Evolutionary conservation across 1,140 invertebrate species (phyloP), one percentile per base, ranked within the genome.

Genomic region (Agraylea sexmaculata): DNA sequence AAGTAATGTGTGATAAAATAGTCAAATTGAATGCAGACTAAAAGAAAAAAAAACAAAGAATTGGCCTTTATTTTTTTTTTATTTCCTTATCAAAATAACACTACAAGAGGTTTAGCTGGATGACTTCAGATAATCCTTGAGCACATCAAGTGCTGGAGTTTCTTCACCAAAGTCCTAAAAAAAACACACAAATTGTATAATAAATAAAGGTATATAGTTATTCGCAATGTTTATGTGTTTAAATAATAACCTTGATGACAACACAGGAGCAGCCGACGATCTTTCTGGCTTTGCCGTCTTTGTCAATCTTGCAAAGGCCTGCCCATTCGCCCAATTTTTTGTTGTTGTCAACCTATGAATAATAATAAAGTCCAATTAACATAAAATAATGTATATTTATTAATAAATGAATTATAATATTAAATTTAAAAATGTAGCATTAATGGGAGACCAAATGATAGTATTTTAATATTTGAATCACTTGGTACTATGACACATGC

Each of bases 241-340:
- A 19, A 16, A 16, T 31, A 56, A 53, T 69, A 60, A 85, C 83
- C 74, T 84, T 93, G 59, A 99, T 88, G 29, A 98, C 94, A 39
- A 97, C 92, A 65, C 93, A 96, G 1, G 91, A 95, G 69, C 95
- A 99, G 27, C 92, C 90, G 53, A 97, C 93, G 50, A 99, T 90
- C 73, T 99, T 99, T 45, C 95, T 80, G 29, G 96, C 90, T 66
- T 98, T 98, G 46, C 95, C 95, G 51, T 95, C 89, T 56, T 89
- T 95, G 69, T 99, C 96, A 57, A 98, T 93, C 74, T 99, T 99
- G 70, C 96, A 99, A 22, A 99, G 75, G 48, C 95, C 96, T 45
- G 91, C 85, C 93, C 94, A 98, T 76, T 99, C 95, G 20, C 95
- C 95, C 15, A 99, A 75, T 60, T 95, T 95, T 63, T 98, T 98